These are phyloP conservation scores for Arctocebus calabarensis DNA, from an alignment of 2,797 vertebrate species.

Conservation along the genomic window DNA sequence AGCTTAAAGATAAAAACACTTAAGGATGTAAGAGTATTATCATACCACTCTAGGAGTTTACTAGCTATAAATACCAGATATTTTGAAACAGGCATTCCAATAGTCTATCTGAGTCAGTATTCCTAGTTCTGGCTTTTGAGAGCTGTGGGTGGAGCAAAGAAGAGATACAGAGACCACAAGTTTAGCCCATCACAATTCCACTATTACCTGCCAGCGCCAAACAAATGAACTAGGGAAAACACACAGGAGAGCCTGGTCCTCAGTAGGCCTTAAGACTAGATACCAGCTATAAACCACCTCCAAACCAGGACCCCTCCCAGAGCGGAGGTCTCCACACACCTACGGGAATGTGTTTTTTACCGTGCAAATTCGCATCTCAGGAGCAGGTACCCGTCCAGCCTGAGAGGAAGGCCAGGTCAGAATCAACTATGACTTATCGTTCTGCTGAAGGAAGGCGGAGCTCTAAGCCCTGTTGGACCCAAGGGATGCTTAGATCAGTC, in stretches of 20 bases:
- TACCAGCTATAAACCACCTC: background rate
- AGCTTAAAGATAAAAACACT: constrained; percentile 52
- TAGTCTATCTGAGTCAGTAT: background rate
- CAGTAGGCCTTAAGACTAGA: background rate
- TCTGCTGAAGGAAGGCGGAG: background rate
- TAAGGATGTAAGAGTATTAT: constrained; percentile 19
- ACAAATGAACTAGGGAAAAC: constrained; percentile 57
- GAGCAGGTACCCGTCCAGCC: rapidly evolving
- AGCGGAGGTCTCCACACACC: background rate
- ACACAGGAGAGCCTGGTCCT: background rate
- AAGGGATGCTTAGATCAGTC: background rate
- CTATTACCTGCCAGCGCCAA: background rate
- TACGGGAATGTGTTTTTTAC: background rate
- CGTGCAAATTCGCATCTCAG: background rate
- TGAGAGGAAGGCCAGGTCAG: background rate
- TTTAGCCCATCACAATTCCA: background rate
- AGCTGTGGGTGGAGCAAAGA: background rate
- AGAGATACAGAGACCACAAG: background rate
- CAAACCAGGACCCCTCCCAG: background rate
- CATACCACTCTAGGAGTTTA: background rate
- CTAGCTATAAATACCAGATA: background rate
- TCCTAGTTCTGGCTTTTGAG: constrained; percentile 35
- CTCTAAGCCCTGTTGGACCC: background rate
- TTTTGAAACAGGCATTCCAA: constrained; percentile 4
- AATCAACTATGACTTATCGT: background rate